Evolutionary conservation across 2,888 invertebrate genomes (phyloP), one percentile per base, ranked within the genome.

Genomic region (Lasius platythorax): DNA sequence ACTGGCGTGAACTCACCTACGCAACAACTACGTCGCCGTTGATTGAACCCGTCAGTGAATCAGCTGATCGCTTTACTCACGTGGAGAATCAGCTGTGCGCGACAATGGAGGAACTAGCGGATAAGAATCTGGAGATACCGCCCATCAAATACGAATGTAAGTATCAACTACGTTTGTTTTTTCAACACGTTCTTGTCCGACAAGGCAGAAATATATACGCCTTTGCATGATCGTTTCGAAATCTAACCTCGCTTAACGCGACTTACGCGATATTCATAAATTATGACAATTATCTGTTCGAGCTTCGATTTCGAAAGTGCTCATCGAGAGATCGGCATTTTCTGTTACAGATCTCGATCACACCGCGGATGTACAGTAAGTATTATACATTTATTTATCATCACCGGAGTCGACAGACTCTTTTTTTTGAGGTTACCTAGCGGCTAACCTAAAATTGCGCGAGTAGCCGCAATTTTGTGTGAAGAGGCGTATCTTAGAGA

Each of bases 311-410:
- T 8, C 11, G 12, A 37, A 28, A 30, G 11, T 12, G 11, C 23
- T n/a, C 43, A 73, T 6, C 58, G 33, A 15, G 0, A 11, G 15
- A 11, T 28, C 0, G 15, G 18, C 9, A 9, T 83, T n/a, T 68
- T 81, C 23, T 83, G 81, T 96, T 96, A 87, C 96, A 98, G 98
- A 98, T 96, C 96, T 99, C 95, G 99, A 99, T 94, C 99, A 99
- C 94, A 99, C 99, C 46, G 99, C 99, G 28, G 99, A 99, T 96
- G 98, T 99, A n/a, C 99, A 99, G 98, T 99, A 96, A 97, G 98
- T 97, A 93, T 79, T 46, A 70, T 46, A 70, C 73, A 18, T 66
- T 83, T 1, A 1, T 33, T 66, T 50, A 30, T 9, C 3, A 8
- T 33, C 11, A 58, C 30, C 33, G n/a, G 15, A 33, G n/a, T 43